These are phyloP conservation scores for Drosophila equinoxialis DNA, from an alignment of 1,140 invertebrate species.

Conservation along the genomic window DNA sequence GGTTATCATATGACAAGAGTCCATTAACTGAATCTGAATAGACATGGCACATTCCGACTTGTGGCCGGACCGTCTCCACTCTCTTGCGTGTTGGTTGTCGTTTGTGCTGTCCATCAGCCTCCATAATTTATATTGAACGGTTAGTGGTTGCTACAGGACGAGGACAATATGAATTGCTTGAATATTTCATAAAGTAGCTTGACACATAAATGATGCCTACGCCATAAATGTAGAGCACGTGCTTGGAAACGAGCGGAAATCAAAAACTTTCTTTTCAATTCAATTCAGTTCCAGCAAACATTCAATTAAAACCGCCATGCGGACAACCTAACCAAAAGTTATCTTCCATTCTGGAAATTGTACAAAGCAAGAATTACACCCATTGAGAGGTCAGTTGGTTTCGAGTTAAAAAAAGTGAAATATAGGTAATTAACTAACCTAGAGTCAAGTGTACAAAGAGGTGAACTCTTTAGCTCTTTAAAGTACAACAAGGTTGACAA, in stretches of 20 bases:
- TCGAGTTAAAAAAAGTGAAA: too few relatives aligned
- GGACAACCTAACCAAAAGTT: too few relatives aligned
- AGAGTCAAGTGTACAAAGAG: too few relatives aligned
- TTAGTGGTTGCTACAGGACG: background rate
- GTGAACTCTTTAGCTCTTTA: too few relatives aligned
- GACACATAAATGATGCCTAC: constrained; percentile 8
- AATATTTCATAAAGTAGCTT: constrained; percentile 43
- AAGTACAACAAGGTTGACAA: too few relatives aligned
- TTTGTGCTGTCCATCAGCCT: constrained; percentile 20
- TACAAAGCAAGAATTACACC: too few relatives aligned
- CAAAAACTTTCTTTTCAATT: background rate
- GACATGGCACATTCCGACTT: constrained; percentile 52
- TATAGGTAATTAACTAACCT: too few relatives aligned
- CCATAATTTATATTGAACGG: constrained; percentile 47
- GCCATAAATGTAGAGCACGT: background rate
- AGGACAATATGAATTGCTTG: constrained; percentile 23
- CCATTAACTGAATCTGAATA: constrained; percentile 73
- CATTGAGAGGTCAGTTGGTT: too few relatives aligned
- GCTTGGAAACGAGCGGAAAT: background rate
- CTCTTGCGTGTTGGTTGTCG: constrained; percentile 41
- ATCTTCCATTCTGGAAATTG: too few relatives aligned
- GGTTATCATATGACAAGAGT: constrained; percentile 31
- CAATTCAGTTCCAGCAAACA: too few relatives aligned
- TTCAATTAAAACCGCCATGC: too few relatives aligned
- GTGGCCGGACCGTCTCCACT: constrained; percentile 33